phyloP scores from a whole-genome alignment of 2,797 vertebrate genomes.

The Choloepus didactylus region DNA sequence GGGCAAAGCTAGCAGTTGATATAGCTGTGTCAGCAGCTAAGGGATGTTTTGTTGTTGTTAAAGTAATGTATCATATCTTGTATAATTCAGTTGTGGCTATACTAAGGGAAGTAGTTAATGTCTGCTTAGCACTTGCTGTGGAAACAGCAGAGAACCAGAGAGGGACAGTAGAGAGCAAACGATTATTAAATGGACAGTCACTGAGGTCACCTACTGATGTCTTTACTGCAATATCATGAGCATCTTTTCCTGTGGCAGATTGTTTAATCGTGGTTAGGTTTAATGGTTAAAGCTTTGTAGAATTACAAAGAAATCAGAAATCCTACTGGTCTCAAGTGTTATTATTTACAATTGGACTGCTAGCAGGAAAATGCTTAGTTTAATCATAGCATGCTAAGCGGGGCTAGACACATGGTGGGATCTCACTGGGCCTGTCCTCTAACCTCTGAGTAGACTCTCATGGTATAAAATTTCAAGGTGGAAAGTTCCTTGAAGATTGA shows the following conservation, averaged over 20 bases:
- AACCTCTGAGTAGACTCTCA: neutral
- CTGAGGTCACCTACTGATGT: conserved; percentile 2
- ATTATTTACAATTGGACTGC: conserved; percentile 11
- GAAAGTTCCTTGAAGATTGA: neutral
- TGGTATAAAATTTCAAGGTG: neutral
- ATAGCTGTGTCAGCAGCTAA: conserved; percentile 7
- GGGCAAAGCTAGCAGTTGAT: conserved; percentile 6
- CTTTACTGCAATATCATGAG: neutral
- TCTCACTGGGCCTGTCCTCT: neutral
- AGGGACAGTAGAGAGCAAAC: conserved; percentile 4
- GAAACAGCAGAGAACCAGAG: conserved; percentile 32
- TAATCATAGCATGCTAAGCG: neutral
- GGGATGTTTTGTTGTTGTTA: conserved; percentile 27
- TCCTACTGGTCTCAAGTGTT: conserved; percentile 23
- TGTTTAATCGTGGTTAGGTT: conserved; percentile 25
- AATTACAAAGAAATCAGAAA: conserved; percentile 59
- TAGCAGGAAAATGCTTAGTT: neutral
- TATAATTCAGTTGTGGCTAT: conserved; percentile 18
- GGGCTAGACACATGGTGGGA: neutral
- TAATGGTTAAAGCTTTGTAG: conserved; percentile 58
- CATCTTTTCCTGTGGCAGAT: conserved; percentile 10
- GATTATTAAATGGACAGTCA: conserved; percentile 48
- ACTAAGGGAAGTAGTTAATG: conserved; percentile 25
- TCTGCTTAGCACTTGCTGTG: conserved; percentile 10
- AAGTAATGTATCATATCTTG: neutral